Base-by-base conservation (phyloP, 2,797 vertebrate species). In the Poeciliopsis presidionis region DNA sequence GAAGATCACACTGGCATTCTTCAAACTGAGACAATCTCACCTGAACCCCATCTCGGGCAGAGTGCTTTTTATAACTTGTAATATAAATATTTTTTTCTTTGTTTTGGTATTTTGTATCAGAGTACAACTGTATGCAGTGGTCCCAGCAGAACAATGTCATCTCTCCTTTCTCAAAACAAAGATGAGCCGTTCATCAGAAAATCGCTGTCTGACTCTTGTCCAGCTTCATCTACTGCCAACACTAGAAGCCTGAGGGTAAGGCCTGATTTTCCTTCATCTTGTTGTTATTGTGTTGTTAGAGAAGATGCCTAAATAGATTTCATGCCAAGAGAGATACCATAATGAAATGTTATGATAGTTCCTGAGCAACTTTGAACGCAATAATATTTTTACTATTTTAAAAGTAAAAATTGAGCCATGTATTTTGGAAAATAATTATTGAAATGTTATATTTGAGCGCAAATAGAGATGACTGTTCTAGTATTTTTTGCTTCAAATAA, bases 241-340 rank as follows among this genome's bases (percentile, higher is more conserved):
- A 94, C 95, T 93, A 97, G 95, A 96, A 96, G 96, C 2, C 91
- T 95, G 87, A 96, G 96, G 96, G 97, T 98, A 96, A 97, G 96
- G 57, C 59, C 73, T 41, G 25, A 33, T 67, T 71, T 41, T 72
- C 53, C 80, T 79, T 86, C 2, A 78, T 82, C 6, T 39, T 39
- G 7, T 39, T 39, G 6, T 39, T 39, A 39, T 2, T 65, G 85
- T 82, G 73, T 76, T 76, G 45, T 81, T n/a, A 74, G 57, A 89
- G 89, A 86, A 91, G 90, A 93, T 91, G 72, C 85, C 84, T 72
- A 5, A 39, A 14, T 25, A 72, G 74, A 88, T 72, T 86, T 76
- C n/a, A 78, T 69, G 47, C 47, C 86, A 84, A 91, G 53, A 83
- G 3, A 53, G 2, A 25, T 4, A 7, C 12, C 41, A 7, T 67